Percentiles rank a stretch among this genome's conserved stretches.
These are phyloP conservation scores for Phalanger gymnotis DNA, from an alignment of 2,797 vertebrate species.

Conservation along the genomic window DNA sequence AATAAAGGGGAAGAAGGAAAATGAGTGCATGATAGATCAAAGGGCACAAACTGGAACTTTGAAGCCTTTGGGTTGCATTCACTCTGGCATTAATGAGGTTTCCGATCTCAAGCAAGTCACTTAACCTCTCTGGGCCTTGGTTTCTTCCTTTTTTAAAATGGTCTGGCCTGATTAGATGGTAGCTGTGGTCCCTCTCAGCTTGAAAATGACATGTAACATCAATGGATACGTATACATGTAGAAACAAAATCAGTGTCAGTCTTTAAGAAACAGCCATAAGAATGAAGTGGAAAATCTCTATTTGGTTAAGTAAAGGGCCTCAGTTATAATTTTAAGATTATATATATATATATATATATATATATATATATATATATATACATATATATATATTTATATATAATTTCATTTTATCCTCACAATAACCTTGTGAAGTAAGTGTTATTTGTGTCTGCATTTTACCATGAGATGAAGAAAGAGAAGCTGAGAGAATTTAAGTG, in stretches of 20 bases:
- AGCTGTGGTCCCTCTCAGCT: background rate
- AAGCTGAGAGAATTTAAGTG: background rate
- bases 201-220: background rate
- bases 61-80: background rate
- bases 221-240: background rate
- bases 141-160: background rate
- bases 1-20: background rate
- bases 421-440: background rate
- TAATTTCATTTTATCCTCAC: background rate
- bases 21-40: background rate
- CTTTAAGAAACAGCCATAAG: background rate
- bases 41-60: background rate
- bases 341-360: background rate
- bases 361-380: no score
- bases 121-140: background rate
- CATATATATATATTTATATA: background rate
- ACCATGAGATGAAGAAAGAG: background rate
- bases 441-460: background rate
- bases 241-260: background rate
- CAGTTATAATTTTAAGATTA: background rate
- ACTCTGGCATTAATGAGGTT: background rate
- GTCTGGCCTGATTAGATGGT: background rate
- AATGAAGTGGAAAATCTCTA: background rate
- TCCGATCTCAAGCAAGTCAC: background rate
- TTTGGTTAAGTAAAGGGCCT: background rate